Evolutionary conservation across 2,888 invertebrate genomes (phyloP).

Genomic region (Eutolmus rufibarbis): DNA sequence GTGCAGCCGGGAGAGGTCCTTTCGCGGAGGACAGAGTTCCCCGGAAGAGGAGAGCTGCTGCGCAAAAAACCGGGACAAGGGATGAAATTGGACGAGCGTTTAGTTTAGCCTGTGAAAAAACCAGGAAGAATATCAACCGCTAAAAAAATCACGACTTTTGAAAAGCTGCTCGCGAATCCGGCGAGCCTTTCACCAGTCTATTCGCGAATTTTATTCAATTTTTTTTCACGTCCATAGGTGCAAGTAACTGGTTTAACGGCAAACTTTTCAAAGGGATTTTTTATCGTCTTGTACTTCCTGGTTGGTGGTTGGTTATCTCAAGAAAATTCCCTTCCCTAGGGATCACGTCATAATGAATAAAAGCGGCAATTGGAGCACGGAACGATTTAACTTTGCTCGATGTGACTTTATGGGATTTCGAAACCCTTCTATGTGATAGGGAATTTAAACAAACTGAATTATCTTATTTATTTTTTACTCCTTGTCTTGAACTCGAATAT

Average conservation of each 20-base stretch:
- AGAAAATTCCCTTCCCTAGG: not conserved
- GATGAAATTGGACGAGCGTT: not conserved
- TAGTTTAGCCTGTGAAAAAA: not conserved
- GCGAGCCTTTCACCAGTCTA: not conserved
- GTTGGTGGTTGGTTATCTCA: not conserved
- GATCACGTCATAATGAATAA: not conserved
- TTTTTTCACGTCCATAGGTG: not conserved
- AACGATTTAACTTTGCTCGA: not conserved
- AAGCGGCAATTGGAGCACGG: not conserved
- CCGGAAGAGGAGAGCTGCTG: not conserved
- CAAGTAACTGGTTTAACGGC: slow-evolving; percentile 5
- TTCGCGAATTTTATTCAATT: not conserved
- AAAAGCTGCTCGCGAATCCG: not conserved
- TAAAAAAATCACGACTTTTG: not conserved
- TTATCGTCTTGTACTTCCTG: not conserved
- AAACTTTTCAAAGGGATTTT: not conserved
- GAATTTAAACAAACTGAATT: too few species aligned
- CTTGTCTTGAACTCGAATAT: too few species aligned
- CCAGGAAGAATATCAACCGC: not conserved
- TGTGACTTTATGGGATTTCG: not conserved
- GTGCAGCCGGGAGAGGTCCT: not conserved
- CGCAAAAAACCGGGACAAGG: not conserved
- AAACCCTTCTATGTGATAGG: too few species aligned
- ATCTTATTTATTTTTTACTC: too few species aligned
- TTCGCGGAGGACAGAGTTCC: not conserved